Evolutionary conservation across 1,140 invertebrate genomes (phyloP).

Genomic region (Ectropis grisescens): DNA sequence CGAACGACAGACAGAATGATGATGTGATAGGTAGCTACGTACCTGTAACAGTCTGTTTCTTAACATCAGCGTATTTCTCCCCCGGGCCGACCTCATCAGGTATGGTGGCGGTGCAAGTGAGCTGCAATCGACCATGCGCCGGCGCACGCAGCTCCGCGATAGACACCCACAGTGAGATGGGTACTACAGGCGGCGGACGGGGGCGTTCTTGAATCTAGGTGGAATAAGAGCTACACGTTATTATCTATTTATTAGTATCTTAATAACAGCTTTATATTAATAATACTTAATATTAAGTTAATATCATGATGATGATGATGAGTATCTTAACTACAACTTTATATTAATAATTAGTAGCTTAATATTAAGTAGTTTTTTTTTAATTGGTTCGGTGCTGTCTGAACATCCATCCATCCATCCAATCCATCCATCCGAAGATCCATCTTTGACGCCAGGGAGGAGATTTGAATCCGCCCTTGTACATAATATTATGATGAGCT

Average conservation of each 20-base stretch:
- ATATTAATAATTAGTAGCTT: neutral
- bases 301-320: slow-evolving; percentile 1
- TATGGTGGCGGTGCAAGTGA: slow-evolving; percentile 77
- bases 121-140: slow-evolving; percentile 71
- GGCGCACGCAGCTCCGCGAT: slow-evolving; percentile 74
- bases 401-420: no score
- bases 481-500: no score
- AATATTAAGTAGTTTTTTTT: neutral
- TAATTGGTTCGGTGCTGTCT: no score
- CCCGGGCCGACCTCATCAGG: slow-evolving; percentile 68
- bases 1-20: no score
- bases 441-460: no score
- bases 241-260: neutral
- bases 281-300: slow-evolving; percentile 2
- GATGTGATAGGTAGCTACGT: no score
- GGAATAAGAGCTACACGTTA: no score
- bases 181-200: slow-evolving; percentile 25
- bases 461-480: no score
- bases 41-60: slow-evolving; percentile 67
- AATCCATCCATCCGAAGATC: no score
- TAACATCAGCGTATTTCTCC: slow-evolving; percentile 57
- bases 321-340: slow-evolving; percentile 1
- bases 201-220: slow-evolving; percentile 42
- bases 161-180: slow-evolving; percentile 59
- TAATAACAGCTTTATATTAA: neutral